phyloP scores from a whole-genome alignment of 2,113 vertebrate genomes.

The Charadrius vociferus region DNA sequence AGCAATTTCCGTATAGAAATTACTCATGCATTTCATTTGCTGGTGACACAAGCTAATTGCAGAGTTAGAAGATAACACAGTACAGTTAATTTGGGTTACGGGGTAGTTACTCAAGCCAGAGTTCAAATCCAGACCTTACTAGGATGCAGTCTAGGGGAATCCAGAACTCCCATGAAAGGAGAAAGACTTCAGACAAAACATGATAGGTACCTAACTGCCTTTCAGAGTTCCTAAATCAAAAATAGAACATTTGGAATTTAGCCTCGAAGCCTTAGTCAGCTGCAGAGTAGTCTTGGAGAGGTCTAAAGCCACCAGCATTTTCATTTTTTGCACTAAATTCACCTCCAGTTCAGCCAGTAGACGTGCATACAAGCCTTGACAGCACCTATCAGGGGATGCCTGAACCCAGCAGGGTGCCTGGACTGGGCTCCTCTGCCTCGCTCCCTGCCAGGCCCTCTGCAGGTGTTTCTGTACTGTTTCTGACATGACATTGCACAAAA shows the following conservation, averaged over 20 bases:
- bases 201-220: background rate
- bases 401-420: background rate
- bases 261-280: background rate
- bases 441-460: background rate
- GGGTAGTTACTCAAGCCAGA: background rate
- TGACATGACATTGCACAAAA: background rate
- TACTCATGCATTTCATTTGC: conserved; percentile 72
- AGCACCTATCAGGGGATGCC: background rate
- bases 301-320: background rate
- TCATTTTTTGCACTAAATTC: background rate
- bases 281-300: background rate
- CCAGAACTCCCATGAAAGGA: background rate
- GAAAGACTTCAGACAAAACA: background rate
- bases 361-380: background rate
- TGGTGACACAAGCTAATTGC: conserved; percentile 69
- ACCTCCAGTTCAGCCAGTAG: background rate
- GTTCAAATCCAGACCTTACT: background rate
- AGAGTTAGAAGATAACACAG: conserved; percentile 48
- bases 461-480: background rate
- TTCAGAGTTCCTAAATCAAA: background rate
- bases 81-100: conserved; percentile 48
- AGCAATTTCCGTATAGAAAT: conserved; percentile 67
- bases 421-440: background rate
- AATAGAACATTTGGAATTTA: background rate
- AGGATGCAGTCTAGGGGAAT: background rate